A percentile compares a stretch with the other conserved stretches of the same genome.
Conservation (phyloP, 1,140 invertebrate genomes). For the Bactericera cockerelli region DNA sequence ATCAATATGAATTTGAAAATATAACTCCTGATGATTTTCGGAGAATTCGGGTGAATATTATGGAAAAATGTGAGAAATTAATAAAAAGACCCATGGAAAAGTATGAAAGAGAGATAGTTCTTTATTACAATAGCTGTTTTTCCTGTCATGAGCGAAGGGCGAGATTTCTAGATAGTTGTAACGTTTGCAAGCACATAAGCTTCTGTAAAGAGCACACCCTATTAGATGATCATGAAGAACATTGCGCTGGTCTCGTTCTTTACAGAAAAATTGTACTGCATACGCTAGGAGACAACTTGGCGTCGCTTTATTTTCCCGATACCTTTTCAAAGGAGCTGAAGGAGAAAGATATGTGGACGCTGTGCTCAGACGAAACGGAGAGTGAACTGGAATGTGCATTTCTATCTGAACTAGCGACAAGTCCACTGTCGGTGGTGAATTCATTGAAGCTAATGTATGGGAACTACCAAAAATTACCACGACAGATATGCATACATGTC, state of each 20-base stretch:
- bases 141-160: slow-evolving; percentile 35
- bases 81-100: slow-evolving; percentile 39
- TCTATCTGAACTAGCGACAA: slow-evolving; percentile 44
- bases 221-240: slow-evolving; percentile 29
- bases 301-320: slow-evolving; percentile 33
- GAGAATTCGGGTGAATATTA: not conserved
- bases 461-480: slow-evolving; percentile 19
- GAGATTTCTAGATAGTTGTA: slow-evolving; percentile 33
- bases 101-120: slow-evolving; percentile 47
- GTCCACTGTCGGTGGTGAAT: slow-evolving; percentile 43
- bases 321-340: slow-evolving; percentile 20
- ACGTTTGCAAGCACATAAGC: slow-evolving; percentile 37
- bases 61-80: slow-evolving; percentile 38
- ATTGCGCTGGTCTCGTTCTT: slow-evolving; percentile 26
- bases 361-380: slow-evolving; percentile 34
- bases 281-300: slow-evolving; percentile 8
- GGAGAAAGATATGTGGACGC: slow-evolving; percentile 17
- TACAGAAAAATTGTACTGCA: slow-evolving; percentile 20
- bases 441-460: slow-evolving; percentile 29
- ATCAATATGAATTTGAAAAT: slow-evolving; percentile 27
- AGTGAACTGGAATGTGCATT: slow-evolving; percentile 34
- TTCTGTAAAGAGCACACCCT: slow-evolving; percentile 26
- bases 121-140: slow-evolving; percentile 45
- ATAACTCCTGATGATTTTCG: slow-evolving; percentile 27
- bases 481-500: slow-evolving; percentile 34